phyloP scores from a whole-genome alignment of 1,140 invertebrate genomes.

The Bradysia coprophila region DNA sequence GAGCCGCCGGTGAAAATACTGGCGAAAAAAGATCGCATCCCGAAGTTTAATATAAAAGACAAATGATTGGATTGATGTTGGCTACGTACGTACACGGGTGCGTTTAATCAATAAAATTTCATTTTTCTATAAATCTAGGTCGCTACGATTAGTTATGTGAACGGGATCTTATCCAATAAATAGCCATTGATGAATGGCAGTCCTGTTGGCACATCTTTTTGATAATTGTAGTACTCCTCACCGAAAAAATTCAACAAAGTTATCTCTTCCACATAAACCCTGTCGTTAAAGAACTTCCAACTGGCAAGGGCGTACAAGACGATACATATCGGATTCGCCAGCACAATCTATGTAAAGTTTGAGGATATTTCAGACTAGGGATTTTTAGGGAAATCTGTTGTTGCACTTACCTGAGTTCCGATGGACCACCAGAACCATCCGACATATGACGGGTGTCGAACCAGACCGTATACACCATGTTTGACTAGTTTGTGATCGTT shows the following conservation, averaged over 20 bases:
- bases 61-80: too few species aligned
- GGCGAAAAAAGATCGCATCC: constrained; percentile 18
- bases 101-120: too few species aligned
- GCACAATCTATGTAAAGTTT: constrained; percentile 39
- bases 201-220: constrained; percentile 70
- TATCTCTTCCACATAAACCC: constrained; percentile 80
- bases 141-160: too few species aligned
- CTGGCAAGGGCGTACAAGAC: constrained; percentile 61
- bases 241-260: constrained; percentile 90
- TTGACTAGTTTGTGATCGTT: constrained; percentile 79
- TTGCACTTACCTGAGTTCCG: constrained; percentile 68
- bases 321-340: constrained; percentile 83
- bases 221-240: constrained; percentile 73
- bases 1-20: constrained; percentile 24
- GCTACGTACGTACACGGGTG: too few species aligned
- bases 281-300: constrained; percentile 83
- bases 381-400: not conserved
- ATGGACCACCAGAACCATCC: constrained; percentile 99
- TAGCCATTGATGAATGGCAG: constrained; percentile 84
- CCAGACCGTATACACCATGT: constrained; percentile 66
- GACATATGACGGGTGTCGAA: constrained; percentile 86
- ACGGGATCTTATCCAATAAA: too few species aligned
- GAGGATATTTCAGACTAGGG: not conserved
- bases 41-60: constrained; percentile 22
- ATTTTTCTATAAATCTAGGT: too few species aligned